These are phyloP conservation scores for Galago senegalensis DNA, from an alignment of 2,797 vertebrate species.

Conservation along the genomic window DNA sequence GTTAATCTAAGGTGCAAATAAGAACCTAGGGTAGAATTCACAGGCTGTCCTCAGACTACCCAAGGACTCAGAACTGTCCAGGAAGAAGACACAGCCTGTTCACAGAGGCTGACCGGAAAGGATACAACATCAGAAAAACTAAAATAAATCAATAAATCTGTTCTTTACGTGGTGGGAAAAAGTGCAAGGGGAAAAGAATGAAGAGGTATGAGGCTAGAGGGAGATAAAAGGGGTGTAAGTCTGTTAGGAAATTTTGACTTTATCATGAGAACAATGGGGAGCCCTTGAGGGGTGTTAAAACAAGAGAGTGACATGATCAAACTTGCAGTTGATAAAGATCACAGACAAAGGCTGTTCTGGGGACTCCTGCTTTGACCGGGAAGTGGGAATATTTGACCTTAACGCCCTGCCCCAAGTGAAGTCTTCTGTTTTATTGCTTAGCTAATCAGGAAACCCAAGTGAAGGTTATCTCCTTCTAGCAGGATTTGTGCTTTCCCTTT, in stretches of 20 bases:
- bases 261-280: background rate
- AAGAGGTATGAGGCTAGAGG: background rate
- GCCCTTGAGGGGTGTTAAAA: background rate
- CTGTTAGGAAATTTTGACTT: background rate
- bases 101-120: background rate
- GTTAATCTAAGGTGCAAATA: background rate
- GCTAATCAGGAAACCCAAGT: background rate
- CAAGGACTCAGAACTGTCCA: background rate
- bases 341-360: background rate
- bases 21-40: background rate
- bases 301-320: background rate
- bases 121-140: background rate
- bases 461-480: background rate
- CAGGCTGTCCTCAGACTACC: background rate
- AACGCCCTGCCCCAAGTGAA: background rate
- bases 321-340: slow-evolving; percentile 56
- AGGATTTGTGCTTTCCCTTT: background rate
- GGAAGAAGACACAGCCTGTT: background rate
- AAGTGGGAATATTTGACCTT: background rate
- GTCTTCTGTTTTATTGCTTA: background rate
- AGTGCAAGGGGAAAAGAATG: background rate
- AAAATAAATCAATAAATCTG: background rate
- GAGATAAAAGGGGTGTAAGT: background rate
- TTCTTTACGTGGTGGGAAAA: background rate
- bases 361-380: background rate